Evolutionary conservation across 2,113 vertebrate species (phyloP), one percentile per base, ranked within the genome.

Genomic region (Trachemys scripta): DNA sequence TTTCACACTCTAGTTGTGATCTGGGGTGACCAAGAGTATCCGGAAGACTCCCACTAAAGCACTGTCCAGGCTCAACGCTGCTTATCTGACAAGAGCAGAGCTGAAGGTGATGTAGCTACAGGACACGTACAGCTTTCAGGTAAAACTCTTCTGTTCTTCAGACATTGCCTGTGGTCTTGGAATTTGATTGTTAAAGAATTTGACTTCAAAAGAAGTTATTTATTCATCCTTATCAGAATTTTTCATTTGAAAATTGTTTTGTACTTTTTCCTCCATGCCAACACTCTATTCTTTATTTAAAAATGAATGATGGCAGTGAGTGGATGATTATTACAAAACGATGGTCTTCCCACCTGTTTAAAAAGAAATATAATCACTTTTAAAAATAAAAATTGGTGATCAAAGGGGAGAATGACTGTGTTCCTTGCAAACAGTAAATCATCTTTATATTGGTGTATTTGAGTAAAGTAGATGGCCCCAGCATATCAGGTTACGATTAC

Each of bases 291-390:
- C 84, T 94, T 95, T 90, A 95, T 95, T 96, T 96, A 92, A 92
- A 97, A 96, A 47, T 87, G 57, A 92, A 82, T 27, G 65, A 91
- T 93, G 88, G 91, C 89, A 91, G 79, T 93, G 85, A 97, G 59
- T 97, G 91, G 92, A 47, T 95, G 88, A 90, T 94, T 94, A 91
- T 78, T 80, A 88, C 69, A 96, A 91, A 96, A 90, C 69, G 85
- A 8, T 92, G 20, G 84, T 72, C 54, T 96, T 80, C 84, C 87
- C 94, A 90, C 75, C 94, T 85, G 65, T 20, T 94, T 80, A 87
- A 93, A 96, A 96, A 91, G 81, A 97, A 97, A 93, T 91, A 97
- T 82, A 80, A 95, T 95, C 82, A 84, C 38, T 97, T 97, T 90
- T 59, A 29, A 54, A 54, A 54, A 54, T 53, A 53, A 53, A 94